Evolutionary conservation across 2,888 invertebrate species (phyloP).

Genomic region (Ashinkailepas kermadecensis): DNA sequence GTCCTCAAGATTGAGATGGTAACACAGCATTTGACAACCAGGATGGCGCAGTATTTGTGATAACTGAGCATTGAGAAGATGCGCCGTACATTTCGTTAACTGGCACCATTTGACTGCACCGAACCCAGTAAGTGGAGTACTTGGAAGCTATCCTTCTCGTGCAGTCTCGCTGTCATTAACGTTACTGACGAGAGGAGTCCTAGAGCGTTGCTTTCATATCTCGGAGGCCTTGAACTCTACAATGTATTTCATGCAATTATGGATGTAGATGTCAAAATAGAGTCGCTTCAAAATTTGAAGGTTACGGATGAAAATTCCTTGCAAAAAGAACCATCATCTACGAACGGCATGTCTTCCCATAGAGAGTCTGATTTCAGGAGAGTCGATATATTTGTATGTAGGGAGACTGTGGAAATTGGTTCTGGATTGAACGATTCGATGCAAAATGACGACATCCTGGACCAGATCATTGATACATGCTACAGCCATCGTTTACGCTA

Average conservation of each 20-base stretch:
- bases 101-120: background rate
- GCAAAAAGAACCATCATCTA: background rate
- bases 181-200: background rate
- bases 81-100: background rate
- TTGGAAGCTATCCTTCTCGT: background rate
- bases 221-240: background rate
- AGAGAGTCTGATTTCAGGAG: background rate
- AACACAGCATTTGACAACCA: background rate
- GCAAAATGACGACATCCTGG: background rate
- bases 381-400: background rate
- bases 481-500: background rate
- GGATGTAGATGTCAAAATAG: background rate
- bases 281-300: background rate
- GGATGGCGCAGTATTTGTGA: background rate
- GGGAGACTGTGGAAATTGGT: background rate
- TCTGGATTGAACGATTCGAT: background rate
- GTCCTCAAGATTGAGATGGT: too few relatives aligned
- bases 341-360: background rate
- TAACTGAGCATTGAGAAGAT: background rate
- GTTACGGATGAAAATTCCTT: background rate
- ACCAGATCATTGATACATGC: background rate
- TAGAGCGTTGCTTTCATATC: background rate
- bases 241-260: background rate
- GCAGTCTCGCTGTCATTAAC: background rate
- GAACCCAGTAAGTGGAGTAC: slow-evolving; percentile 3